These are phyloP conservation scores for Lathamus discolor DNA, from an alignment of 2,113 vertebrate species.

Conservation along the genomic window DNA sequence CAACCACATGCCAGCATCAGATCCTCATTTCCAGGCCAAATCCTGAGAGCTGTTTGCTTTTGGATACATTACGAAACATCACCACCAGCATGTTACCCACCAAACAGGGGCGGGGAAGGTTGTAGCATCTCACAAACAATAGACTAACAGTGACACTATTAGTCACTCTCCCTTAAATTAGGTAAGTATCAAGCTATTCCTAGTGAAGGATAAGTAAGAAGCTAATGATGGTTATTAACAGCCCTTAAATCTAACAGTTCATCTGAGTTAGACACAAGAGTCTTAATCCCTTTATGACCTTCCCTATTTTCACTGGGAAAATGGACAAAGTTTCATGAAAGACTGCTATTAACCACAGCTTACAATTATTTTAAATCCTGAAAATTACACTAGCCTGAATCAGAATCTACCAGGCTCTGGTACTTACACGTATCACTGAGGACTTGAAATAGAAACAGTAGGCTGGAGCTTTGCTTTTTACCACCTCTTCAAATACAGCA, in stretches of 20 bases:
- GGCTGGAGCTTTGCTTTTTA: not conserved
- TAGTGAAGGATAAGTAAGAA: constrained; percentile 24
- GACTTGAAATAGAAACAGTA: not conserved
- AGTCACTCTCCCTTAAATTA: not conserved
- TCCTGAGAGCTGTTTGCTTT: not conserved
- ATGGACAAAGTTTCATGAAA: not conserved
- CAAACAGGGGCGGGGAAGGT: rapidly evolving
- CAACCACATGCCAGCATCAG: rapidly evolving
- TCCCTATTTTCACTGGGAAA: not conserved
- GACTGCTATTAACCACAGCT: not conserved
- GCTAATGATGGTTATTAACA: constrained; percentile 62
- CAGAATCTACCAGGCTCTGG: not conserved
- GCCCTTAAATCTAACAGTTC: constrained; percentile 48
- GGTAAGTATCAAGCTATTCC: constrained; percentile 24
- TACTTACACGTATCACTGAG: not conserved
- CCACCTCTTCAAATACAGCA: not conserved
- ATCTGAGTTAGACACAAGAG: constrained; percentile 32
- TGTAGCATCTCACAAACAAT: not conserved
- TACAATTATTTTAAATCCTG: not conserved
- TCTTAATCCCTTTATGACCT: constrained; percentile 42
- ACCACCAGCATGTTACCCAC: not conserved
- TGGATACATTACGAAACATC: not conserved
- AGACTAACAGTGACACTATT: not conserved
- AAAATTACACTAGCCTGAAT: not conserved
- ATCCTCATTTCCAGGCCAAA: not conserved